These are phyloP conservation scores for Drosophila trapezifrons DNA, from an alignment of 1,140 invertebrate genomes.

Conservation along the genomic window DNA sequence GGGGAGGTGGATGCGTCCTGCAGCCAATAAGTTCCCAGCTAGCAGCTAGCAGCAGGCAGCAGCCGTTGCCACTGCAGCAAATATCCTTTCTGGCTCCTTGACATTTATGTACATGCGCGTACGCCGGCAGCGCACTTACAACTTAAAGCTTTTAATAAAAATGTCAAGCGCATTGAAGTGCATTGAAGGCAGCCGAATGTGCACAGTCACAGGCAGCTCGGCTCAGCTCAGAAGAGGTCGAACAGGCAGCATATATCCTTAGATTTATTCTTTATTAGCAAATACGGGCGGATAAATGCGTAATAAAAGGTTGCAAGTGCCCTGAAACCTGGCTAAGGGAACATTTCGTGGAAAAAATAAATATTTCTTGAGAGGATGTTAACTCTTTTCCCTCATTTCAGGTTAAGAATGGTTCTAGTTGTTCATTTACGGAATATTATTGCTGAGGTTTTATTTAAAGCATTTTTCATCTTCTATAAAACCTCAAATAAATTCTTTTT, in stretches of 20 bases:
- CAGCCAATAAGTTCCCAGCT: constrained; percentile 77
- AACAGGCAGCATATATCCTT: background rate
- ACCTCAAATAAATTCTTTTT: background rate
- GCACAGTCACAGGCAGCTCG: constrained; percentile 4
- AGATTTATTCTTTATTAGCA: constrained; percentile 19
- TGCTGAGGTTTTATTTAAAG: too few relatives aligned
- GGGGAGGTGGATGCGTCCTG: constrained; percentile 21
- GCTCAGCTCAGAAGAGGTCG: constrained; percentile 21
- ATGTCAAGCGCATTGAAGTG: constrained; percentile 79
- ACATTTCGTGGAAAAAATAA: background rate
- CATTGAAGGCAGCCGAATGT: constrained; percentile 49
- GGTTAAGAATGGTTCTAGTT: too few relatives aligned
- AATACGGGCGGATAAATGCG: constrained; percentile 6
- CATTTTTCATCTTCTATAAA: background rate
- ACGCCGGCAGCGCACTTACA: constrained; percentile 57
- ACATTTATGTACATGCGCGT: constrained; percentile 55
- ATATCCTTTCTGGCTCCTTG: constrained; percentile 60
- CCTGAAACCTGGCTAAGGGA: too few relatives aligned
- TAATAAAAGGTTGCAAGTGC: background rate
- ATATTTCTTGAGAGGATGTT: background rate
- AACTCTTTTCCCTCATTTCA: too few relatives aligned
- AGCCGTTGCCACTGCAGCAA: constrained; percentile 58
- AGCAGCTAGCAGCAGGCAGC: constrained; percentile 58
- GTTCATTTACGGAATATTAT: too few relatives aligned
- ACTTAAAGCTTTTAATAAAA: constrained; percentile 83